Evolutionary conservation across 2,888 invertebrate species (phyloP).

Genomic region (Catocala sponsa): DNA sequence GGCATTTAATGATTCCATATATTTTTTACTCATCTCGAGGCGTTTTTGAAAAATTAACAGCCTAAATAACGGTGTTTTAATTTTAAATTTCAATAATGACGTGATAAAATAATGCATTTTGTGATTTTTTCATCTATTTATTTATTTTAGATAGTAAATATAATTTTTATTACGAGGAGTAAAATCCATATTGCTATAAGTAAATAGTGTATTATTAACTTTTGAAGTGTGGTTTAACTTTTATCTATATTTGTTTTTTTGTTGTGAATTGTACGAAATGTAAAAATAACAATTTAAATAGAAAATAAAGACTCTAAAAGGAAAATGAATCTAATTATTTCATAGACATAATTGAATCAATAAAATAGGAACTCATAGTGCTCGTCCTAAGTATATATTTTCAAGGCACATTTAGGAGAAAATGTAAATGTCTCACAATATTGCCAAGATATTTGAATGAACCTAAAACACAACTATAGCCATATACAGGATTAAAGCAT

Average conservation of each 20-base stretch:
- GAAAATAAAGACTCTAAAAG: slow-evolving; percentile 66
- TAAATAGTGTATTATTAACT: slow-evolving; percentile 29
- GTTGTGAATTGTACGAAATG: slow-evolving; percentile 66
- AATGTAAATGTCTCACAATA: background rate
- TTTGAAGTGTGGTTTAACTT: slow-evolving; percentile 36
- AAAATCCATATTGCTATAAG: slow-evolving; percentile 18
- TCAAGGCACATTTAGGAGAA: too few species aligned
- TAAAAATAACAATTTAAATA: slow-evolving; percentile 65
- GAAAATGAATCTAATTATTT: background rate
- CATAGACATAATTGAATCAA: background rate
- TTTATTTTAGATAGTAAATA: slow-evolving; percentile 11
- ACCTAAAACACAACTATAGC: too few species aligned
- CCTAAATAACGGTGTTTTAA: slow-evolving; percentile 15
- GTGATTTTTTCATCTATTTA: background rate
- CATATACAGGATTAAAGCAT: too few species aligned
- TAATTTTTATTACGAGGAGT: slow-evolving; percentile 14
- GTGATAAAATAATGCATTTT: slow-evolving; percentile 12
- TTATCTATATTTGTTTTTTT: slow-evolving; percentile 36
- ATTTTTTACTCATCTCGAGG: slow-evolving; percentile 18
- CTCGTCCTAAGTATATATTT: too few species aligned
- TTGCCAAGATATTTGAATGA: background rate
- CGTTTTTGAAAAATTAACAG: slow-evolving; percentile 16
- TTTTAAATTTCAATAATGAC: slow-evolving; percentile 14
- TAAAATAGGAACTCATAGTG: background rate
- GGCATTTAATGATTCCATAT: background rate